These are phyloP conservation scores for Caerostris darwini DNA, from an alignment of 1,140 invertebrate genomes.

Conservation along the genomic window DNA sequence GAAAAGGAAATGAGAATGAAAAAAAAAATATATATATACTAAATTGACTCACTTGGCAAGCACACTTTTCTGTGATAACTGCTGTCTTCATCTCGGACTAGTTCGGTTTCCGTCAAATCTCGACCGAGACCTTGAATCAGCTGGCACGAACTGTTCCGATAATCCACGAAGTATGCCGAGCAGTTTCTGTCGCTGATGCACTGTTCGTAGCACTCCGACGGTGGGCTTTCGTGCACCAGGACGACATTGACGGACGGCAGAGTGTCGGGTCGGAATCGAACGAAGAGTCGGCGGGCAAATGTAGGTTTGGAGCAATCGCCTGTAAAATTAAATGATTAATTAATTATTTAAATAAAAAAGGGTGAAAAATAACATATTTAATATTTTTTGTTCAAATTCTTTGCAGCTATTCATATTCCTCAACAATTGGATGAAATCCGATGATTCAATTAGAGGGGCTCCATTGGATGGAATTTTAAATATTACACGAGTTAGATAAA, in stretches of 20 bases:
- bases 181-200: constrained; percentile 29
- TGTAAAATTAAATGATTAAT: background rate
- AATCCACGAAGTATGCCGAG: constrained; percentile 73
- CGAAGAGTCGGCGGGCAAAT: constrained; percentile 48
- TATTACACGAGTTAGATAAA: too few relatives aligned
- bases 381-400: too few relatives aligned
- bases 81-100: constrained; percentile 10
- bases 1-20: too few relatives aligned
- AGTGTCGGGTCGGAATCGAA: constrained; percentile 10
- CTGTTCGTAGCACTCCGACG: constrained; percentile 64
- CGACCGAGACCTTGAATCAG: background rate
- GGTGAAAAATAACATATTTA: too few relatives aligned
- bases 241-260: constrained; percentile 30
- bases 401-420: too few relatives aligned
- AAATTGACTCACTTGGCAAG: constrained; percentile 46
- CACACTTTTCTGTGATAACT: constrained; percentile 73
- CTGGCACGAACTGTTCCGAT: constrained; percentile 64
- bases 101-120: background rate
- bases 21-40: too few relatives aligned
- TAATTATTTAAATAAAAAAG: too few relatives aligned
- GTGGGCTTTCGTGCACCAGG: constrained; percentile 58
- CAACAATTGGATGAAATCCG: too few relatives aligned
- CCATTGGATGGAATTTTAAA: too few relatives aligned
- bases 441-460: too few relatives aligned
- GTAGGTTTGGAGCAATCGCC: constrained; percentile 37